Conservation (phyloP, 2,888 invertebrate genomes). For the Neocrepidodera transversa region DNA sequence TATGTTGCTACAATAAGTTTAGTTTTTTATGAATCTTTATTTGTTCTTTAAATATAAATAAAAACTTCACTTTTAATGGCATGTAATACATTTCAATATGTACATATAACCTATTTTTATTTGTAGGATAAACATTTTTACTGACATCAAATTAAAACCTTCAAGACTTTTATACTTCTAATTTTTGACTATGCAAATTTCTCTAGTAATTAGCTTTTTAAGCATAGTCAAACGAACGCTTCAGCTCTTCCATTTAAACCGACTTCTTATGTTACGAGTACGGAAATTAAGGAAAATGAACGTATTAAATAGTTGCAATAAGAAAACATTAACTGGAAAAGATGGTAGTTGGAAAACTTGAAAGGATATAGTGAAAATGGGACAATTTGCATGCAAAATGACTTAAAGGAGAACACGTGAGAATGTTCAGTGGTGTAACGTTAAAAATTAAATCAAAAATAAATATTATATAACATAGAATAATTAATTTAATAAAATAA, state of each 20-base stretch:
- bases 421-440: not conserved
- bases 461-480: no score
- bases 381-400: not conserved
- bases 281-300: slow-evolving; percentile 25
- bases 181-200: slow-evolving; percentile 4
- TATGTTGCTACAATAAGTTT: no score
- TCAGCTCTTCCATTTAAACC: not conserved
- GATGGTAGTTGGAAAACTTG: not conserved
- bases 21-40: no score
- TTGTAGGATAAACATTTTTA: no score
- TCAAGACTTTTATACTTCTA: no score
- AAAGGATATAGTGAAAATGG: not conserved
- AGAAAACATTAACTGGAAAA: slow-evolving; percentile 13
- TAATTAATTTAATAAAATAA: no score
- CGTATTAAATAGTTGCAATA: slow-evolving; percentile 18
- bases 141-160: no score
- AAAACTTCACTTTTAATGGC: no score
- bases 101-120: no score
- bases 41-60: no score
- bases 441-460: no score
- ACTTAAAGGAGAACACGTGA: not conserved
- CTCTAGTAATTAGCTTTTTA: not conserved
- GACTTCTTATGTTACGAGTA: slow-evolving; percentile 14
- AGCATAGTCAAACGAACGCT: not conserved
- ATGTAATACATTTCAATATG: no score